Evolutionary conservation across 2,888 invertebrate species (phyloP), one percentile per base, ranked within the genome.

Genomic region (Agrilus mali): DNA sequence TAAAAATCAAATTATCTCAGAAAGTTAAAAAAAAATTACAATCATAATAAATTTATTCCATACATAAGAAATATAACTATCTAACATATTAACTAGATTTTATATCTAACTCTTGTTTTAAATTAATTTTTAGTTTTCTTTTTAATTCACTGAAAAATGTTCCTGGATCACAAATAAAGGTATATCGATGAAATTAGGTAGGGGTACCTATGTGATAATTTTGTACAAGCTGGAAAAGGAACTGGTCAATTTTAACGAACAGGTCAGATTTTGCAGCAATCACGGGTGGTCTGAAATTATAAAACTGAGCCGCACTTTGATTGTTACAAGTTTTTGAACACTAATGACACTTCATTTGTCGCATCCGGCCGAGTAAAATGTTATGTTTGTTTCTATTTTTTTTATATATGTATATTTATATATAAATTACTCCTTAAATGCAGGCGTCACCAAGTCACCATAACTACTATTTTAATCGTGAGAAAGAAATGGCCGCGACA

Each of bases 281-380:
- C 27, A 27, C 52, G 58, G 60, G 58, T 60, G 60, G 60, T 57
- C 60, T 56, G 44, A 51, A 56, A 59, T 60, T 57, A 58, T 53
- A 46, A 40, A 42, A 40, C 48, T 55, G 56, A 57, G 57, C 60
- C 61, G 56, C 50, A 42, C 46, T 49, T 37, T 55, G 52, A 56
- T 55, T 56, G 55, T 56, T 56, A 56, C 52, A 46, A 48, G 51
- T 43, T 58, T 52, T 49, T 47, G 49, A 41, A 46, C 31, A 33
- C 55, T 60, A 61, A 60, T 60, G 57, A 59, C 57, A 56, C 52
- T 52, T 54, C 53, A 54, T 56, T 27, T 53, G 52, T 49, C 50
- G 53, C 56, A 56, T 60, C 60, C 59, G 60, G 59, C 54, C 27
- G 50, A 46, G 50, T 42, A 47, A 50, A 50, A 56, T 56, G 56